Conservation (phyloP, 2,797 vertebrate genomes). For the Hipposideros larvatus region DNA sequence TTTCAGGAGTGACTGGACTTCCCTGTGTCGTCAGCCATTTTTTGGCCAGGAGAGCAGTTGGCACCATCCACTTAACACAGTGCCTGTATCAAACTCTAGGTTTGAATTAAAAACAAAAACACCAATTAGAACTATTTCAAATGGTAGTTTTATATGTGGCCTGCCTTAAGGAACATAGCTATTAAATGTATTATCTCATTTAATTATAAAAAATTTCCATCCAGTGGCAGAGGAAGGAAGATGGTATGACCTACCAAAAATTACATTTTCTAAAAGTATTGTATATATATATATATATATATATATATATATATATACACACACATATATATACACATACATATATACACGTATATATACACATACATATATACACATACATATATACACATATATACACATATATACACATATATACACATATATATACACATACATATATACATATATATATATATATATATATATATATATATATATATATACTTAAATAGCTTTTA, state of each 20-base stretch:
- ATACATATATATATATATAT: neutral
- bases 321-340: too few relatives aligned
- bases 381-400: too few relatives aligned
- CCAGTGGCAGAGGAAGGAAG: neutral
- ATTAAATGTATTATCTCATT: neutral
- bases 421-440: too few relatives aligned
- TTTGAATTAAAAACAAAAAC: neutral
- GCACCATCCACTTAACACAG: neutral
- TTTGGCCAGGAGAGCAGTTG: neutral
- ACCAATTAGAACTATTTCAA: neutral
- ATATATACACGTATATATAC: too few relatives aligned
- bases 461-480: neutral
- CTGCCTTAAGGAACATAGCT: neutral
- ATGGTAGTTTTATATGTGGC: neutral
- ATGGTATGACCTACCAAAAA: neutral
- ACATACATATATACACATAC: too few relatives aligned
- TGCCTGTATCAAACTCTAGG: neutral
- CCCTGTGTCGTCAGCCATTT: neutral
- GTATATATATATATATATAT: neutral
- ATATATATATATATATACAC: neutral
- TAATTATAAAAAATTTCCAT: neutral
- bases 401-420: too few relatives aligned
- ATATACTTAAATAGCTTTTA: neutral
- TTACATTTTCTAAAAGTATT: slow-evolving; percentile 38
- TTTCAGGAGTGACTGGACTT: neutral